Percentiles rank a stretch among this genome's conserved stretches.
Evolutionary conservation across 2,113 vertebrate genomes (phyloP).

Genomic region (Cynocephalus volans): DNA sequence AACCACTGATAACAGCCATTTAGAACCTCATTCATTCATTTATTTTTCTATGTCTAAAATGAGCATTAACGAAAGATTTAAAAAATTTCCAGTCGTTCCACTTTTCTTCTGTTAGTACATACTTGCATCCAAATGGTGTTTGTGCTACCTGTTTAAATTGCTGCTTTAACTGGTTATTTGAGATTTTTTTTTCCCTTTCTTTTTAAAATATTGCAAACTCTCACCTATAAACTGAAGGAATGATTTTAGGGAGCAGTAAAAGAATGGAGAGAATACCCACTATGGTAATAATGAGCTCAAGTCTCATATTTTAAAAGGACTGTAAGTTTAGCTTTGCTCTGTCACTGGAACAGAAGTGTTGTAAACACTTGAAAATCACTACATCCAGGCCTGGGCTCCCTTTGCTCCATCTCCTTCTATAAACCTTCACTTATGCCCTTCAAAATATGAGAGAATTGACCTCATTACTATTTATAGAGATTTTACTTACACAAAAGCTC

Average conservation of each 20-base stretch:
- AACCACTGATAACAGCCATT: background rate
- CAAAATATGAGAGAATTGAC: conserved; percentile 77
- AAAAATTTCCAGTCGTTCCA: background rate
- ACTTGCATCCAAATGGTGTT: conserved; percentile 30
- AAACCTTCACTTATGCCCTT: conserved; percentile 68
- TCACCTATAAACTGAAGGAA: conserved; percentile 72
- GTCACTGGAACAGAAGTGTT: conserved; percentile 72
- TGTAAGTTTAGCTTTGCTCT: conserved; percentile 62
- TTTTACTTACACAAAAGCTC: conserved; percentile 74
- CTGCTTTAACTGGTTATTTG: conserved; percentile 65
- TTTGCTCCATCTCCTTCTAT: conserved; percentile 67
- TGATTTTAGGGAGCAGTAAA: conserved; percentile 74
- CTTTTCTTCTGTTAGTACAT: background rate
- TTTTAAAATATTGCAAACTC: conserved; percentile 73
- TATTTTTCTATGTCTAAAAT: background rate
- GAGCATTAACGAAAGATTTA: background rate
- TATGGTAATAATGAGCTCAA: conserved; percentile 62
- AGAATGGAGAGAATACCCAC: conserved; percentile 73
- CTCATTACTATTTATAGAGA: conserved; percentile 80
- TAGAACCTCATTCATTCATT: background rate
- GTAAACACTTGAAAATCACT: conserved; percentile 81
- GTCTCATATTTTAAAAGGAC: conserved; percentile 79
- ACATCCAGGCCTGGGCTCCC: conserved; percentile 29
- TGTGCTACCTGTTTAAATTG: conserved; percentile 16
- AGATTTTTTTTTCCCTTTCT: conserved; percentile 36